Evolutionary conservation across 2,113 vertebrate species (phyloP).

Genomic region (Elephas maximus): DNA sequence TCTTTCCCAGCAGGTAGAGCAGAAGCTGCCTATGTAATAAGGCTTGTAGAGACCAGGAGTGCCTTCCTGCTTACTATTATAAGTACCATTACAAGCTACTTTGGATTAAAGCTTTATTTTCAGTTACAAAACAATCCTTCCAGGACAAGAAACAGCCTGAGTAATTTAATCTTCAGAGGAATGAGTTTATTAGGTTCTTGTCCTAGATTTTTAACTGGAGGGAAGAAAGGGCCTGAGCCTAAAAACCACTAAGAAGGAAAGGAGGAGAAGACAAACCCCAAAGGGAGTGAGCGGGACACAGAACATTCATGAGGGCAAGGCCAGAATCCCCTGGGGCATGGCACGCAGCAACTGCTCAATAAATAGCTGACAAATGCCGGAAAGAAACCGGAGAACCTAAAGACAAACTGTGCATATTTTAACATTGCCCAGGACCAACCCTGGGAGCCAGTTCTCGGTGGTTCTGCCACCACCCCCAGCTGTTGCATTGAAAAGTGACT

Average conservation of each 20-base stretch:
- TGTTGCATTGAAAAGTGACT: not conserved
- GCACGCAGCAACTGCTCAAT: not conserved
- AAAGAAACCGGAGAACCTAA: not conserved
- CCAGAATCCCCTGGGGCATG: not conserved
- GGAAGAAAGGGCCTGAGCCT: not conserved
- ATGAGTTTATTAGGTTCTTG: not conserved
- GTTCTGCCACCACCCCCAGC: not conserved
- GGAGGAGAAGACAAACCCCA: not conserved
- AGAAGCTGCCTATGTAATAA: not conserved
- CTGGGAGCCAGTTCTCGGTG: not conserved
- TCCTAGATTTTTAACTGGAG: not conserved
- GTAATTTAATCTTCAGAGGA: not conserved
- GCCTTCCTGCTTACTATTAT: not conserved
- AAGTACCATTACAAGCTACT: not conserved
- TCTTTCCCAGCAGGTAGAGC: not conserved
- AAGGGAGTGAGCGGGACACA: not conserved
- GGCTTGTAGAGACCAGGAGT: not conserved
- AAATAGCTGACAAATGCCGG: not conserved
- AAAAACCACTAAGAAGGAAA: not conserved
- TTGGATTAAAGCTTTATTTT: not conserved
- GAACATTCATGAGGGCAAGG: not conserved
- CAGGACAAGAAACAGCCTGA: not conserved
- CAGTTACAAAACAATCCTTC: not conserved
- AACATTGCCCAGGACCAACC: not conserved
- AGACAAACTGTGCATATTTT: not conserved